Evolutionary conservation across 2,113 vertebrate genomes (phyloP), one percentile per base, ranked within the genome.

Genomic region (Ovis canadensis): DNA sequence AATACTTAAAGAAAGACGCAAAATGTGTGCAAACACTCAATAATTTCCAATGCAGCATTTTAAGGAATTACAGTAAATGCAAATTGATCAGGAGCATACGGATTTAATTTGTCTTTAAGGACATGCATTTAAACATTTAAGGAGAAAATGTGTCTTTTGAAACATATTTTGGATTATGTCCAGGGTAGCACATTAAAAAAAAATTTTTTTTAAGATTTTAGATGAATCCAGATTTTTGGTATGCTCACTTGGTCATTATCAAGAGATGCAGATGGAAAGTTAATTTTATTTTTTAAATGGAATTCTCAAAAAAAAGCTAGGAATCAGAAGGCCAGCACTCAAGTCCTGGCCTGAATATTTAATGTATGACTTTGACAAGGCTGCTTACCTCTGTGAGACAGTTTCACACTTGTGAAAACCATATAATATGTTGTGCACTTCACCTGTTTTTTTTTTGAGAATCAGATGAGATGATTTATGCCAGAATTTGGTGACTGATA

Each of bases 51-150:
- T 84, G 62, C 52, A 90, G 88, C 36, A 94, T 94, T 97, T 97
- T 92, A 97, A 96, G 92, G 74, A 96, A 96, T 96, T 96, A 97
- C 3, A 31, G 36, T 89, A 97, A 97, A 95, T 94, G 83, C 7
- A 95, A 96, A 97, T 95, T 93, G 83, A 93, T 93, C 90, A 90
- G 71, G 17, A 95, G 10, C 90, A 96, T 94, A 94, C 83, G 62
- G 60, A 88, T 94, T 97, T 92, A 62, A 92, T 97, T 92, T 97
- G 84, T 88, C 83, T 57, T 90, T 91, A 95, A 96, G 71, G 84
- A 95, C 80, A 92, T 77, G 71, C 74, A 94, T 96, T 97, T 97
- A 96, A 94, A 97, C 80, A 98, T 87, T 62, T 96, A 97, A 90
- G 36, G 60, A 36, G 64, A 71, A 92, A 96, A 92, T 87, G 31